Evolutionary conservation across 2,888 invertebrate species (phyloP).

Genomic region (Apodemia arnacis): DNA sequence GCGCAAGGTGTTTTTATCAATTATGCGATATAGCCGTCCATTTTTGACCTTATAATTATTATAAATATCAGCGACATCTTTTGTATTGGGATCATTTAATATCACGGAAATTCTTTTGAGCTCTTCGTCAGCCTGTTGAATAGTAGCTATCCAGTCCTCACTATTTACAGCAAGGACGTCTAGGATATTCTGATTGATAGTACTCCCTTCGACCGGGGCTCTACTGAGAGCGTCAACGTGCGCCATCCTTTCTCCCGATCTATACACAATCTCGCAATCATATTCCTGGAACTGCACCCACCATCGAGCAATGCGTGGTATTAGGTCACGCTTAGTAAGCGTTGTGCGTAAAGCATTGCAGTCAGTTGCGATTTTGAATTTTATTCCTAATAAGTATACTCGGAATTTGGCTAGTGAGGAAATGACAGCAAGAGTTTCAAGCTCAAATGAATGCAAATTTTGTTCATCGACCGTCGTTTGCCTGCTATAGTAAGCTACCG

Average conservation of each 20-base stretch:
- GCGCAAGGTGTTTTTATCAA: too few relatives aligned
- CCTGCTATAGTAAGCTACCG: background rate
- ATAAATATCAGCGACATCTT: too few relatives aligned
- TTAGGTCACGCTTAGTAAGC: too few relatives aligned
- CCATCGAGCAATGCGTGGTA: background rate
- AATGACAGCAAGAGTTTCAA: background rate
- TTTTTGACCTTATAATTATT: too few relatives aligned
- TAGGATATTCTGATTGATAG: background rate
- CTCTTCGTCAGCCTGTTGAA: slow-evolving; percentile 7
- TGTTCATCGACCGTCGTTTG: background rate
- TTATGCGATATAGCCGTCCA: too few relatives aligned
- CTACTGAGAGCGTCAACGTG: slow-evolving; percentile 50
- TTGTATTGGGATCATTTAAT: slow-evolving; percentile 2
- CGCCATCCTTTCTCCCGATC: slow-evolving; percentile 30
- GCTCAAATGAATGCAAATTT: slow-evolving; percentile 4
- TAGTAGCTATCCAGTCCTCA: slow-evolving; percentile 24
- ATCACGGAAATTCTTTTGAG: background rate
- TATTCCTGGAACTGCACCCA: background rate
- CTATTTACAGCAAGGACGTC: background rate
- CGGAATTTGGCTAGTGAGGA: background rate
- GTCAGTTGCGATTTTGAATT: slow-evolving; percentile 3
- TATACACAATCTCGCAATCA: background rate
- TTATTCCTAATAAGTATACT: slow-evolving; percentile 3
- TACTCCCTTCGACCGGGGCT: background rate
- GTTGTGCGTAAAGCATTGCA: background rate